Percentiles rank a stretch among this genome's conserved stretches.
phyloP scores from a whole-genome alignment of 1,140 invertebrate genomes.

The Venustaconcha ellipsiformis region DNA sequence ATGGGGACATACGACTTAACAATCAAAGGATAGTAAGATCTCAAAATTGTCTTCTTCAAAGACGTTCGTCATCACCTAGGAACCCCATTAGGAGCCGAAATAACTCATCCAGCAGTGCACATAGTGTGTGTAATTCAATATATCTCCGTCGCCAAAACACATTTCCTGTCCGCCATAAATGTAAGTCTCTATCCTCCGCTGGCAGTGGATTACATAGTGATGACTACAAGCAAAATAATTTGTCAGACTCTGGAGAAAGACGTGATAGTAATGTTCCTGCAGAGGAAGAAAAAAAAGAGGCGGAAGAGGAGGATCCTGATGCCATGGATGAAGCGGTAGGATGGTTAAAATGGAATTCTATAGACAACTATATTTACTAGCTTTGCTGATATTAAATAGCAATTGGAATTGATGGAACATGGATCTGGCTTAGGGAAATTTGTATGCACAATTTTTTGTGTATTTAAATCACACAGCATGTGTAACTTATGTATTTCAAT shows the following conservation, averaged over 20 bases:
- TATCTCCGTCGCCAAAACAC: conserved; percentile 67
- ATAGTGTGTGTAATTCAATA: conserved; percentile 61
- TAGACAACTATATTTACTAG: not conserved
- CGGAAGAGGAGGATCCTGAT: conserved; percentile 62
- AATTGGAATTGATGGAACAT: too few species aligned
- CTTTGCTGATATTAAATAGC: too few species aligned
- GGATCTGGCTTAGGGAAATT: too few species aligned
- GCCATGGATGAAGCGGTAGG: conserved; percentile 69
- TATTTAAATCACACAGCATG: too few species aligned
- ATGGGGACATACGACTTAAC: conserved; percentile 73
- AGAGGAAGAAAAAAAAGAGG: conserved; percentile 40
- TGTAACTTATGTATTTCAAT: too few species aligned
- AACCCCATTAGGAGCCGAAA: conserved; percentile 75
- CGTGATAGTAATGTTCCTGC: conserved; percentile 30
- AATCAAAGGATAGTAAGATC: conserved; percentile 67
- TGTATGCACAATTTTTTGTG: too few species aligned
- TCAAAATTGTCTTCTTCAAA: conserved; percentile 72
- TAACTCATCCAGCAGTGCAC: conserved; percentile 61
- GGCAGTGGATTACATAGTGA: conserved; percentile 62
- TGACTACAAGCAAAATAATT: conserved; percentile 68
- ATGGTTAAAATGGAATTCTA: conserved; percentile 1
- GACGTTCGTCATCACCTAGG: conserved; percentile 72
- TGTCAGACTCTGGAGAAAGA: conserved; percentile 40
- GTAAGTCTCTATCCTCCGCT: conserved; percentile 52
- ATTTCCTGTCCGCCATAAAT: conserved; percentile 57